Conservation (phyloP, 1,140 invertebrate genomes). For the Paracyclopina nana region DNA sequence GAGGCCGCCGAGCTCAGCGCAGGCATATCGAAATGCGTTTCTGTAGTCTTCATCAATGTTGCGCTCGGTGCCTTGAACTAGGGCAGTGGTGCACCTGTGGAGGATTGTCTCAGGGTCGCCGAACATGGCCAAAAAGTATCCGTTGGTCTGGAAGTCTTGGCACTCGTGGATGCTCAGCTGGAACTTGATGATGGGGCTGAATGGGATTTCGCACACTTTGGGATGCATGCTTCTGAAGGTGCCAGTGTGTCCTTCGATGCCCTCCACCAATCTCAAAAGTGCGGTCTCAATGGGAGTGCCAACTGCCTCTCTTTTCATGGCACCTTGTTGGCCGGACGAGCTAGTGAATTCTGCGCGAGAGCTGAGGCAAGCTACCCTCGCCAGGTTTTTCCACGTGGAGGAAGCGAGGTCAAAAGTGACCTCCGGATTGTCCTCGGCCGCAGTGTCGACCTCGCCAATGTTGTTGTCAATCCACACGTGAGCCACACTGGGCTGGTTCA, state of each 20-base stretch:
- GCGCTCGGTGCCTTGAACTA: constrained; percentile 32
- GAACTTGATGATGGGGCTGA: constrained; percentile 25
- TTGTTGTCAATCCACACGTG: constrained; percentile 24
- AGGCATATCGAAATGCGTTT: constrained; percentile 32
- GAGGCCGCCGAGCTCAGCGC: constrained; percentile 27
- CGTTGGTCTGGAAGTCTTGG: constrained; percentile 22
- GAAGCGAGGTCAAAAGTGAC: constrained; percentile 16
- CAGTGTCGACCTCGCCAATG: constrained; percentile 22
- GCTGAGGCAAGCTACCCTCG: constrained; percentile 22
- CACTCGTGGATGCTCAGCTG: constrained; percentile 35
- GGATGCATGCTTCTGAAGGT: constrained; percentile 20
- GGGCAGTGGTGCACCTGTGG: constrained; percentile 29
- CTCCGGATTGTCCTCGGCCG: constrained; percentile 5
- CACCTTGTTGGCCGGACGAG: constrained; percentile 20
- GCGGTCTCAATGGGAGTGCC: constrained; percentile 27
- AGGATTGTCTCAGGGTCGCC: constrained; percentile 19
- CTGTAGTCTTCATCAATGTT: constrained; percentile 29
- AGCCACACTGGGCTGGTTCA: constrained; percentile 25
- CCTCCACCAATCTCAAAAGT: constrained; percentile 25
- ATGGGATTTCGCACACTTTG: constrained; percentile 27
- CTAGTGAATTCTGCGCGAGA: constrained; percentile 23
- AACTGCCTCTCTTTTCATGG: constrained; percentile 20
- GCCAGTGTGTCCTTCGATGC: constrained; percentile 21
- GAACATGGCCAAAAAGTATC: constrained; percentile 17
- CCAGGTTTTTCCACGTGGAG: constrained; percentile 22